A percentile compares a stretch with the other conserved stretches of the same genome.
These are phyloP conservation scores for Accipiter cooperii DNA, from an alignment of 2,113 vertebrate species.

Conservation along the genomic window DNA sequence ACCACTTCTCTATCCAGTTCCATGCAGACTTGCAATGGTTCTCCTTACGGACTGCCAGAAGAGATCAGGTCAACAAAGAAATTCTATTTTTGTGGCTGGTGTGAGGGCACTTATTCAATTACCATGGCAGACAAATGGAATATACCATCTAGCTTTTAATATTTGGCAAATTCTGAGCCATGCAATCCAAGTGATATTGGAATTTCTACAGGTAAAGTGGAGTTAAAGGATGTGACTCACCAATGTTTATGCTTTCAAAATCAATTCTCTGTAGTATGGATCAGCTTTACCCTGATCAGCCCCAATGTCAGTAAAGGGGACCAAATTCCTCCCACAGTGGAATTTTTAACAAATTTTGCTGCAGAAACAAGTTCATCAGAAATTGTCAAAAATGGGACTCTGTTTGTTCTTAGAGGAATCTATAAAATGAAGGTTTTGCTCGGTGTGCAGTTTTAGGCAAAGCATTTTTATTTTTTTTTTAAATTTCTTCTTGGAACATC, in stretches of 20 bases:
- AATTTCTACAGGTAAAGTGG: background rate
- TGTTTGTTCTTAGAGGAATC: background rate
- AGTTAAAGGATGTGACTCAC: background rate
- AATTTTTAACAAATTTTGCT: background rate
- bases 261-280: background rate
- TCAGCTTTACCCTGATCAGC: background rate
- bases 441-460: background rate
- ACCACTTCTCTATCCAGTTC: background rate
- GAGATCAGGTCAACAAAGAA: background rate
- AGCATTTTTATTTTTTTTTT: background rate
- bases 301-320: background rate
- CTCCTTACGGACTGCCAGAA: background rate
- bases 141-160: background rate
- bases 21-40: background rate
- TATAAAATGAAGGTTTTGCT: background rate
- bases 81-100: background rate
- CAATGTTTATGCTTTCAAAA: background rate
- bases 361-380: background rate
- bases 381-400: background rate
- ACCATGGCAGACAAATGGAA: background rate
- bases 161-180: background rate
- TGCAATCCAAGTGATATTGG: background rate
- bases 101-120: background rate
- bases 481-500: constrained; percentile 16
- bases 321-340: background rate